Conservation (phyloP, 2,113 vertebrate genomes). For the Ciconia maguari region DNA sequence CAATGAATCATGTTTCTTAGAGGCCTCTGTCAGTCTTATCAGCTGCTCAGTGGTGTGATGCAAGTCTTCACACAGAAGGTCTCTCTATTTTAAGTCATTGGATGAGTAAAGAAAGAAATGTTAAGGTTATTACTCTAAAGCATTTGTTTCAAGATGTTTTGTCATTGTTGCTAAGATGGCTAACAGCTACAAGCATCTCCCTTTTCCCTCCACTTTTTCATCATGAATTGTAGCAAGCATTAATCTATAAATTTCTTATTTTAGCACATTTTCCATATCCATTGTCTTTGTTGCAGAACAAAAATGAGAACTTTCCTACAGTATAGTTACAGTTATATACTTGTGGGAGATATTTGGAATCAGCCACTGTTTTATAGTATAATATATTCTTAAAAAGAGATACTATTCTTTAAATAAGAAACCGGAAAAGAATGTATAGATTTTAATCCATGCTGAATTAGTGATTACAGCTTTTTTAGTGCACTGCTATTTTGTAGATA, state of each 20-base stretch:
- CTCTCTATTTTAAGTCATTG: slow-evolving; percentile 72
- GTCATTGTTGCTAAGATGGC: not conserved
- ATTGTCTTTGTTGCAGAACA: not conserved
- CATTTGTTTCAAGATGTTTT: not conserved
- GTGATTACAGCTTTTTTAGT: not conserved
- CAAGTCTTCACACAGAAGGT: slow-evolving; percentile 90
- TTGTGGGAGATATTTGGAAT: not conserved
- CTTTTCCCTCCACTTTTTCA: not conserved
- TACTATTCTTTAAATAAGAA: not conserved
- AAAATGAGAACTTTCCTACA: not conserved
- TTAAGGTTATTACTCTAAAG: not conserved
- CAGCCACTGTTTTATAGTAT: not conserved
- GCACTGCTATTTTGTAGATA: not conserved
- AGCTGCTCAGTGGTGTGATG: slow-evolving; percentile 85
- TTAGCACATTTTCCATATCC: not conserved
- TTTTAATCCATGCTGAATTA: not conserved
- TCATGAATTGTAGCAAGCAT: not conserved
- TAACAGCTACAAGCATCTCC: not conserved
- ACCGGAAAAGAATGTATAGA: not conserved
- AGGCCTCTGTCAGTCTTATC: slow-evolving; percentile 83
- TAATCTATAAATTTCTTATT: not conserved
- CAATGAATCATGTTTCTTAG: slow-evolving; percentile 81
- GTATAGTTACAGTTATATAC: not conserved
- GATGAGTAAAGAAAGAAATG: not conserved
- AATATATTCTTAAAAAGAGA: not conserved